Base-by-base conservation (phyloP, 2,797 vertebrate genomes). In the Sciaenops ocellatus region DNA sequence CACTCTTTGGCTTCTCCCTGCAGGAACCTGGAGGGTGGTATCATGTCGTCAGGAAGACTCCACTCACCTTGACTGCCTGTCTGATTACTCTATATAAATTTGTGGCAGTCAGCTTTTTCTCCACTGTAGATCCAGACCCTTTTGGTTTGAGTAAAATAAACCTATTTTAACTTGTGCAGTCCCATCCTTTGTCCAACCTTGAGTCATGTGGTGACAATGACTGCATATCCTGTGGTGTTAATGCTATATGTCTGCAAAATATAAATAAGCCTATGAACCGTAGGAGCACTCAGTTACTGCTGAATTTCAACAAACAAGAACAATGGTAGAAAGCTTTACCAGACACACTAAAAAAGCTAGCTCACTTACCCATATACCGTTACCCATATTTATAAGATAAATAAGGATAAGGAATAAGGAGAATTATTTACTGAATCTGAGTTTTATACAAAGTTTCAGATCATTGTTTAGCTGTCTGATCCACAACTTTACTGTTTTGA, bases 21-120 rank as follows among this genome's bases (percentile, higher is more conserved):
- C 78, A 66, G 52, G n/a, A 76, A 51, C 51, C 84, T 67, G 63
- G 22, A 68, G 56, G 26, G 16, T 42, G 55, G 42, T 76, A 56
- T 76, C 56, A 61, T 46, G 26, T 52, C 41, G 18, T 73, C 54
- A 4, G 63, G 62, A 70, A 46, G 59, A 28, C 34, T 71, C 65
- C 44, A 47, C 56, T 76, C 68, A 57, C 63, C 67, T 30, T 26
- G 42, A 65, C 55, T 69, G 48, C 52, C 56, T 52, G 61, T 26
- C 63, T 76, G 38, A 57, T 69, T 26, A 20, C 26, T 52, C 24
- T 50, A 10, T 76, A 10, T 13, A 52, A 52, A 9, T 54, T 44
- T 38, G 17, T 64, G 55, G 60, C 61, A 55, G 24, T 50, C 48
- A 9, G 69, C 15, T 42, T 22, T 57, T 6, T 51, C 26, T 52